Evolutionary conservation across 37 sponge, comb jelly and placozoan species (phyloP).

Genomic region (Bolinopsis microptera): DNA sequence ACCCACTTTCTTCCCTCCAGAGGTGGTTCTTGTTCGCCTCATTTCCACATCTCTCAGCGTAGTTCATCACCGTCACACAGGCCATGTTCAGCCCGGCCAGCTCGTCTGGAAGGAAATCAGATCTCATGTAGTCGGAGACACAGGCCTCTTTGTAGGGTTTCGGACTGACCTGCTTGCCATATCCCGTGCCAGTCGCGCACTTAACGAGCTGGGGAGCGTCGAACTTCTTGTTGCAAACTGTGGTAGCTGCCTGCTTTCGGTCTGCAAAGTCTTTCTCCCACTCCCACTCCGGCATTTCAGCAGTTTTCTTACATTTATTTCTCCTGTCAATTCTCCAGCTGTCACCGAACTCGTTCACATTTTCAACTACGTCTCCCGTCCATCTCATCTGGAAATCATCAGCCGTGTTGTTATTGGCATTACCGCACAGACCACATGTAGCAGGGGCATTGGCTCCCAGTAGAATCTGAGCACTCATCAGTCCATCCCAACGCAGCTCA

Average conservation of each 20-base stretch:
- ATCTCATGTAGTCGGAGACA: conserved; percentile 35
- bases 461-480: conserved; percentile 62
- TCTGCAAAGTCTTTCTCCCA: conserved; percentile 28
- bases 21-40: conserved; percentile 6
- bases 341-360: neutral
- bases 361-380: neutral
- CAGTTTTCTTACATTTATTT: neutral
- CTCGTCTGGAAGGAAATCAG: conserved; percentile 2
- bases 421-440: conserved; percentile 53
- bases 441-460: neutral
- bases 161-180: neutral
- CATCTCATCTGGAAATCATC: conserved; percentile 18
- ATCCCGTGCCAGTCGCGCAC: conserved; percentile 15
- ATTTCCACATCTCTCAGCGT: conserved; percentile 46
- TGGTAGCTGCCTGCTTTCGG: neutral
- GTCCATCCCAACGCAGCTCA: conserved; percentile 15
- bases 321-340: conserved; percentile 17
- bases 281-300: neutral
- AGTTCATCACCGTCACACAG: conserved; percentile 4
- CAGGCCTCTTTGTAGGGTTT: conserved; percentile 31
- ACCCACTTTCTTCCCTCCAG: conserved; percentile 13
- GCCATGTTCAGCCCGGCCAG: neutral
- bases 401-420: neutral
- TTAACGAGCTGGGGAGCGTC: neutral
- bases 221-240: conserved; percentile 13